Percentiles rank a stretch among this genome's conserved stretches.
These are phyloP conservation scores for Andrena chrysosceles DNA, from an alignment of 2,888 invertebrate genomes.

Conservation along the genomic window DNA sequence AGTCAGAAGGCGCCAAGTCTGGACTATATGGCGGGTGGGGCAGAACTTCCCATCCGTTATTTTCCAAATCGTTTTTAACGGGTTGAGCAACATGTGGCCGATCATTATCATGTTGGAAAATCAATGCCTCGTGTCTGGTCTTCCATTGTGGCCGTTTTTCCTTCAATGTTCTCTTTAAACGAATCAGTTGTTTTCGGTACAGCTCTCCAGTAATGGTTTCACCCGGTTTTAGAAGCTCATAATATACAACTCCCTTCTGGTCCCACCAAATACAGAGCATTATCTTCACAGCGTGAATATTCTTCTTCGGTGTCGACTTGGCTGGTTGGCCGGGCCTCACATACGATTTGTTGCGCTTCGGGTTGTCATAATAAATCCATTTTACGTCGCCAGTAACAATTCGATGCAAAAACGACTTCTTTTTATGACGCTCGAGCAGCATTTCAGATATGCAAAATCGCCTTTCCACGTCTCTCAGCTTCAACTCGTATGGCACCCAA, in stretches of 20 bases:
- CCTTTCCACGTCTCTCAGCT: conserved; percentile 10
- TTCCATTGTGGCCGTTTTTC: conserved; percentile 7
- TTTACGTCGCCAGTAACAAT: too few relatives aligned
- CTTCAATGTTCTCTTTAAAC: not conserved
- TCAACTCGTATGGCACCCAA: not conserved
- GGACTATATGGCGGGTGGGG: conserved; percentile 63
- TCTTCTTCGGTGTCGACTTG: not conserved
- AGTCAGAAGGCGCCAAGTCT: not conserved
- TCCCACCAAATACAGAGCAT: too few relatives aligned
- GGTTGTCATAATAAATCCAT: too few relatives aligned
- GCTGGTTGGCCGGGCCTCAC: too few relatives aligned
- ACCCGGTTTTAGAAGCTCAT: too few relatives aligned
- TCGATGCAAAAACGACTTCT: not conserved
- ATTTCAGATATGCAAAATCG: too few relatives aligned
- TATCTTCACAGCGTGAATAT: too few relatives aligned
- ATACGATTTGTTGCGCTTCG: too few relatives aligned
- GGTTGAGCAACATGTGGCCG: not conserved
- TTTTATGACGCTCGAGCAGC: not conserved
- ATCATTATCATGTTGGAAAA: conserved; percentile 1
- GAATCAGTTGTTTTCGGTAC: too few relatives aligned
- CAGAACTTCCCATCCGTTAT: conserved; percentile 63
- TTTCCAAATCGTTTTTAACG: conserved; percentile 52
- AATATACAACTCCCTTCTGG: too few relatives aligned
- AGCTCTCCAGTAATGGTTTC: too few relatives aligned
- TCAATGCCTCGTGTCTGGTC: not conserved